These are phyloP conservation scores for Homarus americanus DNA, from an alignment of 1,140 invertebrate genomes.

Conservation along the genomic window DNA sequence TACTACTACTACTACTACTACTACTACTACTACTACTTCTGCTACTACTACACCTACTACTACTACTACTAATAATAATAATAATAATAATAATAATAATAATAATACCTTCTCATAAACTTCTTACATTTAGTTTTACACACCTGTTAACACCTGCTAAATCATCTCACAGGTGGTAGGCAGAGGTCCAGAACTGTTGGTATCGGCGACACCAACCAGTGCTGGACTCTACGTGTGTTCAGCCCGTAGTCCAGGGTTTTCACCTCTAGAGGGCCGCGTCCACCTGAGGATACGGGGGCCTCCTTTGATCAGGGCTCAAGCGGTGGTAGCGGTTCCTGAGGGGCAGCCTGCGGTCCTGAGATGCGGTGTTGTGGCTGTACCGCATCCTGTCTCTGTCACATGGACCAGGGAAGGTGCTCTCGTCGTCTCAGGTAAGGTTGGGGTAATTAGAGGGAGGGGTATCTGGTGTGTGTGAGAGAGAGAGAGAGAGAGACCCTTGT, in stretches of 20 bases:
- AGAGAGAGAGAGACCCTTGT: constrained; percentile 21
- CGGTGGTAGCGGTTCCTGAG: constrained; percentile 53
- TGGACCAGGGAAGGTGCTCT: constrained; percentile 67
- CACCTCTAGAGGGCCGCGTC: constrained; percentile 64
- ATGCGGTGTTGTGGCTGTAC: constrained; percentile 68
- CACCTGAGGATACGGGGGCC: constrained; percentile 70
- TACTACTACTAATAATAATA: not conserved
- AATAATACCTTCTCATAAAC: no score
- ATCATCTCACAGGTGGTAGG: constrained; percentile 38
- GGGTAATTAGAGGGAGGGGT: not conserved
- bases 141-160: not conserved
- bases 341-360: constrained; percentile 64
- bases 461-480: not conserved
- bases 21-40: no score
- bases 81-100: no score
- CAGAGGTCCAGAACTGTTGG: constrained; percentile 26
- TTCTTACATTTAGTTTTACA: no score
- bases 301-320: constrained; percentile 61
- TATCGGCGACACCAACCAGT: constrained; percentile 13
- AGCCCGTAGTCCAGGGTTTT: constrained; percentile 38
- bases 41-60: not conserved
- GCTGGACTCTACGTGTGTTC: constrained; percentile 58
- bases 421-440: constrained; percentile 16
- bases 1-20: no score
- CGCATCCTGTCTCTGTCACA: constrained; percentile 66